Percentiles rank a stretch among this genome's conserved stretches.
Conservation (phyloP, 2,113 vertebrate genomes). For the Boulengeromyrus knoepffleri region DNA sequence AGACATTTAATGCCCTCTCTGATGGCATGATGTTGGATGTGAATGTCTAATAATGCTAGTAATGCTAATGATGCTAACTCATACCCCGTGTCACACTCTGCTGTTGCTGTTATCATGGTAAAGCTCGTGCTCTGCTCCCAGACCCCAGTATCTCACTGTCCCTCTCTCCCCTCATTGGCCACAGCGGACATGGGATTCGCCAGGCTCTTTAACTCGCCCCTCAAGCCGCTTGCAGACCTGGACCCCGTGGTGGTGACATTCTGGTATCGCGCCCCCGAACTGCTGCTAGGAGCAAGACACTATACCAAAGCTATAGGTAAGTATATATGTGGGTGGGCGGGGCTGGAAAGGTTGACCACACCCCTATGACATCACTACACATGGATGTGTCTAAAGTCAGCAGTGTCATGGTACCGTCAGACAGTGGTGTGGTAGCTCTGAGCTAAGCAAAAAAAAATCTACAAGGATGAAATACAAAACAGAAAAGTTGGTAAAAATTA, state of each 20-base stretch:
- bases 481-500: neutral
- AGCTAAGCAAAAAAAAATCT: neutral
- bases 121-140: neutral
- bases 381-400: neutral
- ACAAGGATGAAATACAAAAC: neutral
- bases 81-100: neutral
- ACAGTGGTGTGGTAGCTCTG: neutral
- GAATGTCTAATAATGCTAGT: neutral
- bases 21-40: neutral
- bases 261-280: conserved; percentile 87
- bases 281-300: conserved; percentile 89
- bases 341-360: neutral
- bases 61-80: neutral
- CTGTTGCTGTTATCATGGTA: neutral
- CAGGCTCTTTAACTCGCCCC: conserved; percentile 80
- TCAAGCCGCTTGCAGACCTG: conserved; percentile 82
- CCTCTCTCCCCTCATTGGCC: neutral
- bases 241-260: conserved; percentile 88
- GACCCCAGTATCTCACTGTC: neutral
- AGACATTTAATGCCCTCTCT: neutral
- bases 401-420: neutral
- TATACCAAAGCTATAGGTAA: conserved; percentile 98
- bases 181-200: conserved; percentile 81
- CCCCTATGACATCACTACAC: neutral
- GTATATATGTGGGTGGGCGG: conserved; percentile 25